These are phyloP conservation scores for Leucophenga maculata DNA, from an alignment of 2,888 invertebrate genomes.

Conservation along the genomic window DNA sequence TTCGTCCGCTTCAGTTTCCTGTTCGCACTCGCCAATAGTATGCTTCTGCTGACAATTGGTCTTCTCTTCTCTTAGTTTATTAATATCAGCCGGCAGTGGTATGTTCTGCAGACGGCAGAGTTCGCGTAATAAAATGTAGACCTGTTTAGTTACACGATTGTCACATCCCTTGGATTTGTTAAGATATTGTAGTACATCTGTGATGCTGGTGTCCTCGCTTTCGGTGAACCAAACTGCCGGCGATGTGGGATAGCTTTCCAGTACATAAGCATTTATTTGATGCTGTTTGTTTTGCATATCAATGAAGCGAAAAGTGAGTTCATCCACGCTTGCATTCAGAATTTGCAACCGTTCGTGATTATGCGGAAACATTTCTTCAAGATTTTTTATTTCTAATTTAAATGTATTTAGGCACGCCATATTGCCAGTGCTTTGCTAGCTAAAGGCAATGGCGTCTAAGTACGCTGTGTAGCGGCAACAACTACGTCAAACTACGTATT, in stretches of 20 bases:
- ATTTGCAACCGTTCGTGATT: slow-evolving; percentile 98
- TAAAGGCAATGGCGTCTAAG: too few relatives aligned
- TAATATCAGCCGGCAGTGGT: slow-evolving; percentile 92
- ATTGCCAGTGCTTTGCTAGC: slow-evolving; percentile 36
- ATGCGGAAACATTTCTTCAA: slow-evolving; percentile 96
- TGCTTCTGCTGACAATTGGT: slow-evolving; percentile 73
- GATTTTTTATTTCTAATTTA: slow-evolving; percentile 97
- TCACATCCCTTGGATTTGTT: slow-evolving; percentile 92
- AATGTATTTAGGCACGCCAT: slow-evolving; percentile 95
- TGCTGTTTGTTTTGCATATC: slow-evolving; percentile 95
- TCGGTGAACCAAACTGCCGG: slow-evolving; percentile 99
- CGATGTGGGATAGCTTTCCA: slow-evolving; percentile 98
- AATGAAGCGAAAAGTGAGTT: slow-evolving; percentile 97
- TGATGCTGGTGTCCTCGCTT: slow-evolving; percentile 94
- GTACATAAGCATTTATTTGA: too few relatives aligned
- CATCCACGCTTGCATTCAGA: slow-evolving; percentile 98
- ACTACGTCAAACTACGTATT: too few relatives aligned
- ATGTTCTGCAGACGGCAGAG: slow-evolving; percentile 93
- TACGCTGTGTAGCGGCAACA: too few relatives aligned
- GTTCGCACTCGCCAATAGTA: slow-evolving; percentile 77
- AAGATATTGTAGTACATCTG: slow-evolving; percentile 94
- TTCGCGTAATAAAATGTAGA: slow-evolving; percentile 87
- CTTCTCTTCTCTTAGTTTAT: slow-evolving; percentile 77
- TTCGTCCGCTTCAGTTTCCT: slow-evolving; percentile 80
- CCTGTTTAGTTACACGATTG: slow-evolving; percentile 91